Conservation (phyloP, 2,888 invertebrate genomes). For the Sphaeridia pumilis region DNA sequence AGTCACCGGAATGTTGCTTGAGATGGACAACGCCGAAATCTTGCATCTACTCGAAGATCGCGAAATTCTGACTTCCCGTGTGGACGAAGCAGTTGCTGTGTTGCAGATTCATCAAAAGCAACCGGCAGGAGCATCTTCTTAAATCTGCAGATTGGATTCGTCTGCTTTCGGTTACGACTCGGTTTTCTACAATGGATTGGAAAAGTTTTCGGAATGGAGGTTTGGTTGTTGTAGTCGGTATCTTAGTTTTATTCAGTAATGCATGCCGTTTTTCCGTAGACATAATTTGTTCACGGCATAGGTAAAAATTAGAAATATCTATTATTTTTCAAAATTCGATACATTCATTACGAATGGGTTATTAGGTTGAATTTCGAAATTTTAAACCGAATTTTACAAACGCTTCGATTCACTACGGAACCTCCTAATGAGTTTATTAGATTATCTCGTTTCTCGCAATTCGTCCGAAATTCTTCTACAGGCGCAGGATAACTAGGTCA, state of each 20-base stretch:
- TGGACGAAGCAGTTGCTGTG: slow-evolving; percentile 96
- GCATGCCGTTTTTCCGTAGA: no score
- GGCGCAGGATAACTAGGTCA: background rate
- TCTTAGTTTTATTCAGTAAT: no score
- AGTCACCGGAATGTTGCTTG: slow-evolving; percentile 97
- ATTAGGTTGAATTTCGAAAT: background rate
- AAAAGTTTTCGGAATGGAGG: background rate
- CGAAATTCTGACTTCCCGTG: slow-evolving; percentile 82
- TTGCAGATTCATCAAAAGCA: slow-evolving; percentile 79
- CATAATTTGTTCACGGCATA: no score
- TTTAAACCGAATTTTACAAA: no score
- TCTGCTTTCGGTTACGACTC: slow-evolving; percentile 12
- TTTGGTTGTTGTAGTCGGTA: no score
- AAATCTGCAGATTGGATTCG: background rate
- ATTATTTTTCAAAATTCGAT: no score
- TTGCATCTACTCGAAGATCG: slow-evolving; percentile 95
- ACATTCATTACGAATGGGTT: background rate
- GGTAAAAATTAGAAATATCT: no score
- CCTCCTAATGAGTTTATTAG: slow-evolving; percentile 2
- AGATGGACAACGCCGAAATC: slow-evolving; percentile 96
- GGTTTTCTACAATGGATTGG: slow-evolving; percentile 14
- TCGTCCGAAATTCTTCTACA: background rate
- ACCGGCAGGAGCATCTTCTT: slow-evolving; percentile 5
- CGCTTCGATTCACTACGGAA: slow-evolving; percentile 15
- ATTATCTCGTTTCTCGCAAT: no score